These are phyloP conservation scores for Volucella zonaria DNA, from an alignment of 2,888 invertebrate genomes.

Conservation along the genomic window DNA sequence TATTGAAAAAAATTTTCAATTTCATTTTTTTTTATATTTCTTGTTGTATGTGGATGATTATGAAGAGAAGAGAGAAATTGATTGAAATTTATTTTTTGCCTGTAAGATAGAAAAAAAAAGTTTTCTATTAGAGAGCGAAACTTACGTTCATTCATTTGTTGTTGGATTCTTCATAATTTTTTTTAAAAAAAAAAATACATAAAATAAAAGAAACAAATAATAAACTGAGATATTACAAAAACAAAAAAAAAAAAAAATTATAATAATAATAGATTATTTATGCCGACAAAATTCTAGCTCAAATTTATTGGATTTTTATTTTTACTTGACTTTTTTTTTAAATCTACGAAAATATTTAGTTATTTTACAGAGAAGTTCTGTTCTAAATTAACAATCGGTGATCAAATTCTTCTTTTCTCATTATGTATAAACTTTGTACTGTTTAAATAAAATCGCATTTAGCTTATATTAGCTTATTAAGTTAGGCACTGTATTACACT, in stretches of 20 bases:
- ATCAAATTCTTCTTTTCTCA: constrained; percentile 66
- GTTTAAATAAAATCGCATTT: constrained; percentile 36
- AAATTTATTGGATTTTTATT: constrained; percentile 58
- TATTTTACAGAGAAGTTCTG: constrained; percentile 40
- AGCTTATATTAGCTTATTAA: constrained; percentile 39
- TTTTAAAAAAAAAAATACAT: constrained; percentile 53
- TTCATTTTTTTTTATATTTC: constrained; percentile 31
- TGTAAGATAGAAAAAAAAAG: constrained; percentile 73
- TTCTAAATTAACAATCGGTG: constrained; percentile 62
- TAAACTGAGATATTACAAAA: constrained; percentile 32
- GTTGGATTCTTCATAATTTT: constrained; percentile 39
- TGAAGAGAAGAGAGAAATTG: constrained; percentile 74
- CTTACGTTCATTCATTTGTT: constrained; percentile 61
- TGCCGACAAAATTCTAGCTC: constrained; percentile 73
- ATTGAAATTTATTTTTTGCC: constrained; percentile 74
- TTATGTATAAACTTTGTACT: constrained; percentile 46
- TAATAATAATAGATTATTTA: constrained; percentile 58
- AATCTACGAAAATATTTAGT: constrained; percentile 66
- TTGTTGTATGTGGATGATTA: constrained; percentile 73
- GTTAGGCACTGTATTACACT: constrained; percentile 51
- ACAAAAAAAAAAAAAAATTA: constrained; percentile 28
- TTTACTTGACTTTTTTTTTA: constrained; percentile 20
- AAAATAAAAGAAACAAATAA: constrained; percentile 46
- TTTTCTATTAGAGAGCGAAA: constrained; percentile 71
- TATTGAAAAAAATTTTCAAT: constrained; percentile 44